phyloP scores from a whole-genome alignment of 2,888 invertebrate genomes.

The Scaeva pyrastri region DNA sequence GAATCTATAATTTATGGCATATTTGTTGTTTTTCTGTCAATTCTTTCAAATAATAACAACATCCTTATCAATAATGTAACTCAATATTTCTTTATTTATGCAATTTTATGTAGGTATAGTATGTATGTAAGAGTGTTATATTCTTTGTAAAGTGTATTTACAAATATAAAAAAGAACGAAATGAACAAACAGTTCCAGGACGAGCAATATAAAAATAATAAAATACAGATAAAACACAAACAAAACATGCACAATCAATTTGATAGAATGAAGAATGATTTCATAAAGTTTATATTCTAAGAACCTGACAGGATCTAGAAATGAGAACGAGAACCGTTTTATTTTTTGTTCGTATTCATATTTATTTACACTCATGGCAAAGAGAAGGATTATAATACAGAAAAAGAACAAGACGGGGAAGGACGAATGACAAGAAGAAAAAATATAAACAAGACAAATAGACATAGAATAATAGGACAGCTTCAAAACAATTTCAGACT shows the following conservation, averaged over 20 bases:
- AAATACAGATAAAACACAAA: slow-evolving; percentile 16
- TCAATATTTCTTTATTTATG: not conserved
- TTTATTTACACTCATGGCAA: slow-evolving; percentile 64
- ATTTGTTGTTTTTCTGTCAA: not conserved
- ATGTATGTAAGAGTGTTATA: not conserved
- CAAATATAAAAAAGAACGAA: slow-evolving; percentile 11
- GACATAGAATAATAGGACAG: slow-evolving; percentile 44
- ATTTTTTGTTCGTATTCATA: slow-evolving; percentile 31
- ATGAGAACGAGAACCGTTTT: slow-evolving; percentile 26
- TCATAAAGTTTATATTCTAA: slow-evolving; percentile 40
- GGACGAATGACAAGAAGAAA: not conserved
- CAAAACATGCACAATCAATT: slow-evolving; percentile 72
- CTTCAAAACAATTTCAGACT: slow-evolving; percentile 29
- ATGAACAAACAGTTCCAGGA: slow-evolving; percentile 15
- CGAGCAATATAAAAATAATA: slow-evolving; percentile 16
- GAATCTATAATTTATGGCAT: not conserved
- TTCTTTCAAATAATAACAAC: not conserved
- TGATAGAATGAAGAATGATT: slow-evolving; percentile 68
- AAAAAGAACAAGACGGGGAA: not conserved
- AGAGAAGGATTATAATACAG: slow-evolving; percentile 35
- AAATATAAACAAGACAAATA: slow-evolving; percentile 28
- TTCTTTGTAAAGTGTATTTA: not conserved
- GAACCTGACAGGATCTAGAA: slow-evolving; percentile 44
- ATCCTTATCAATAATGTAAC: not conserved
- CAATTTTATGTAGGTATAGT: not conserved